Conservation (phyloP, 2,888 invertebrate species). For the Pachliopta kotzebuea region DNA sequence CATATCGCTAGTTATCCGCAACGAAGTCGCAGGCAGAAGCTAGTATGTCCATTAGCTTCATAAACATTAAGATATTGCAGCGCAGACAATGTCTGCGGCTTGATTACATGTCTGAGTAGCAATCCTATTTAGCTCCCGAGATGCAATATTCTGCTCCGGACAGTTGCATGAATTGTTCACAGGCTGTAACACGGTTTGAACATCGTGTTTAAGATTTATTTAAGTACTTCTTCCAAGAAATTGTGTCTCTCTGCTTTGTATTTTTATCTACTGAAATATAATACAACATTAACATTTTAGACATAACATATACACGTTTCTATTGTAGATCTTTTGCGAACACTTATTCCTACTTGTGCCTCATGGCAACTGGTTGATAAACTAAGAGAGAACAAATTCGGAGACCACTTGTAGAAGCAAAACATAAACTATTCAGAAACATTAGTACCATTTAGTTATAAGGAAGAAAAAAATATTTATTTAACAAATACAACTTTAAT, state of each 20-base stretch:
- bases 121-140: slow-evolving; percentile 16
- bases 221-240: not conserved
- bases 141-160: slow-evolving; percentile 6
- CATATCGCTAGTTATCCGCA: not conserved
- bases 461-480: too few relatives aligned
- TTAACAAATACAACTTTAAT: too few relatives aligned
- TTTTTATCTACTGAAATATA: not conserved
- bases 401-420: too few relatives aligned
- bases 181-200: not conserved
- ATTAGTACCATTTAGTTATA: too few relatives aligned
- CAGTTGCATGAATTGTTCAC: slow-evolving; percentile 8
- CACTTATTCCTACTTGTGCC: too few relatives aligned
- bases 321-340: too few relatives aligned
- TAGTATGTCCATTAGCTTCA: not conserved
- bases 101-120: slow-evolving; percentile 13
- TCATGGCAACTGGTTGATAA: too few relatives aligned
- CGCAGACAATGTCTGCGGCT: slow-evolving; percentile 5
- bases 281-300: too few relatives aligned
- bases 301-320: too few relatives aligned
- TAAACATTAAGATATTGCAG: slow-evolving; percentile 7
- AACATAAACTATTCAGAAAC: too few relatives aligned
- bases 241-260: not conserved
- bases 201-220: slow-evolving; percentile 1
- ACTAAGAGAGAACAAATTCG: too few relatives aligned
- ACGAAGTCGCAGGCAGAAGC: not conserved